These are phyloP conservation scores for Amphiprion clarkii DNA, from an alignment of 2,797 vertebrate species.

Conservation along the genomic window DNA sequence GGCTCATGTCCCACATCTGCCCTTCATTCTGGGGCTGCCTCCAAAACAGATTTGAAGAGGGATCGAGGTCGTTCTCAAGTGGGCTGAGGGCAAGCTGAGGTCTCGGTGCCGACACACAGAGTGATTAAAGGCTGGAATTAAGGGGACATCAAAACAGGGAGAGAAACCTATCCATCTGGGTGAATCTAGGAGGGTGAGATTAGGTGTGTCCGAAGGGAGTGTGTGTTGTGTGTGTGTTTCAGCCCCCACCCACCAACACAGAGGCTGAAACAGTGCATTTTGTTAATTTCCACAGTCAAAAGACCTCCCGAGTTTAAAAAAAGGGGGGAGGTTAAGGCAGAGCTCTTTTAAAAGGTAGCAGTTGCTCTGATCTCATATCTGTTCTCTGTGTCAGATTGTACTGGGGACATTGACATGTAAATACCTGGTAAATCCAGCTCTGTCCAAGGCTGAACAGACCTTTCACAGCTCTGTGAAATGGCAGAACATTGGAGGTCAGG, in stretches of 20 bases:
- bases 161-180: constrained; percentile 77
- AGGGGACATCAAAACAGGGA: constrained; percentile 74
- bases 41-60: constrained; percentile 71
- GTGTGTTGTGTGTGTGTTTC: constrained; percentile 45
- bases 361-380: constrained; percentile 70
- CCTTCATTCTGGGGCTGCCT: constrained; percentile 63
- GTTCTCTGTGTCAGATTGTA: constrained; percentile 66
- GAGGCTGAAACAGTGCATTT: constrained; percentile 63
- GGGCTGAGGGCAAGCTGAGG: constrained; percentile 77
- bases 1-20: constrained; percentile 83
- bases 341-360: constrained; percentile 68
- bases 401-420: constrained; percentile 76
- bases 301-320: constrained; percentile 65
- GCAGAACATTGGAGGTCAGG: constrained; percentile 46
- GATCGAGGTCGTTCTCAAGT: constrained; percentile 82
- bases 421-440: constrained; percentile 74
- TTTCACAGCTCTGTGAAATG: constrained; percentile 56
- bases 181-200: constrained; percentile 71
- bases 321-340: constrained; percentile 18
- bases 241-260: constrained; percentile 33
- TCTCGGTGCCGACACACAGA: constrained; percentile 67
- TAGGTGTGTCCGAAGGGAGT: constrained; percentile 57
- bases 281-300: constrained; percentile 77
- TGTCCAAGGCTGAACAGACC: constrained; percentile 57
- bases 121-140: constrained; percentile 83